phyloP scores from a whole-genome alignment of 2,113 vertebrate species.

The Tapirus terrestris region DNA sequence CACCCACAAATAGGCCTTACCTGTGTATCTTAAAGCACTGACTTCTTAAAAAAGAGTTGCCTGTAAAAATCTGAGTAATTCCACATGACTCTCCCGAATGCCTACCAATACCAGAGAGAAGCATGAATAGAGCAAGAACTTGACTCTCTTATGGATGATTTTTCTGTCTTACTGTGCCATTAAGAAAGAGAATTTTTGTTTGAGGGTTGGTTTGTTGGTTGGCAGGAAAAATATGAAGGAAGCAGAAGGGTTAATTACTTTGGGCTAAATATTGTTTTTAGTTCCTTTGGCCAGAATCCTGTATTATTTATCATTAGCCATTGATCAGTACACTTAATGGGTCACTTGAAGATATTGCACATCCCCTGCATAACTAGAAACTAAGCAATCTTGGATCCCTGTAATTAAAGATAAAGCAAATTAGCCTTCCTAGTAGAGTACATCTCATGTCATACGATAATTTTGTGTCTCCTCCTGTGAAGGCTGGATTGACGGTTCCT shows the following conservation, averaged over 20 bases:
- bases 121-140: not conserved
- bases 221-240: constrained; percentile 52
- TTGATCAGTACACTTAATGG: constrained; percentile 10
- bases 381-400: not conserved
- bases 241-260: constrained; percentile 30
- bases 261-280: not conserved
- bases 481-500: not conserved
- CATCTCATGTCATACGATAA: not conserved
- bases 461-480: not conserved
- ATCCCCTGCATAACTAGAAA: not conserved
- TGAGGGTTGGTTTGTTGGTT: not conserved
- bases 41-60: not conserved
- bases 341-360: not conserved
- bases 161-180: not conserved
- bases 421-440: not conserved
- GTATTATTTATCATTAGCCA: constrained; percentile 15
- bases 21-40: not conserved
- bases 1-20: not conserved
- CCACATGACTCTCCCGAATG: not conserved
- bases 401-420: not conserved
- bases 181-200: constrained; percentile 14
- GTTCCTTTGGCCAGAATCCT: constrained; percentile 9
- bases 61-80: not conserved
- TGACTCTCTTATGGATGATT: not conserved
- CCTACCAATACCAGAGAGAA: not conserved